Conservation (phyloP, 2,113 vertebrate genomes). For the Callipepla californica region DNA sequence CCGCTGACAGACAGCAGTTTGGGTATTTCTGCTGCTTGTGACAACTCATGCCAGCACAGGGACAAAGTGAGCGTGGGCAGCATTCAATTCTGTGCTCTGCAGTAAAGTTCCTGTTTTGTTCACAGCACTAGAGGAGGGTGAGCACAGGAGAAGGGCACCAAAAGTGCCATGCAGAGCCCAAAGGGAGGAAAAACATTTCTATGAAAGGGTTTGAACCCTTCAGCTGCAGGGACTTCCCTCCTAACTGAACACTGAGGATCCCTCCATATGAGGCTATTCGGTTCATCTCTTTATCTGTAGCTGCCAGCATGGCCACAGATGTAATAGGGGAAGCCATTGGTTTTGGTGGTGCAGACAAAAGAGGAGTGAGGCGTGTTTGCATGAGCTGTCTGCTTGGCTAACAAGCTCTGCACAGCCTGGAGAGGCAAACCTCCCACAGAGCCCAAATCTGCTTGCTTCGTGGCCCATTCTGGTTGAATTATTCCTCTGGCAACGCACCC, state of each 20-base stretch:
- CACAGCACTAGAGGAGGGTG: not conserved
- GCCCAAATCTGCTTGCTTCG: not conserved
- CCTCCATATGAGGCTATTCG: not conserved
- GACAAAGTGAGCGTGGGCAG: not conserved
- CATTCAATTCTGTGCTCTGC: not conserved
- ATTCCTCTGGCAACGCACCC: conserved; percentile 10
- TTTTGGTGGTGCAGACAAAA: conserved; percentile 49
- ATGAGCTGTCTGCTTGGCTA: not conserved
- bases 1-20: not conserved
- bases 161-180: not conserved
- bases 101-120: not conserved
- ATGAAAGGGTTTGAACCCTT: not conserved
- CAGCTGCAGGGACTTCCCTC: conserved; percentile 51
- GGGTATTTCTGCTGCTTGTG: not conserved
- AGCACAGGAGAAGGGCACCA: not conserved
- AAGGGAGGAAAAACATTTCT: not conserved
- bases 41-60: not conserved
- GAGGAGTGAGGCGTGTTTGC: not conserved
- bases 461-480: conserved; percentile 23
- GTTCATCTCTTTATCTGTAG: conserved; percentile 51
- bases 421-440: conserved; percentile 42
- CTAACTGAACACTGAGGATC: conserved; percentile 39
- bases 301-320: conserved; percentile 62
- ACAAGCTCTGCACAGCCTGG: conserved; percentile 6
- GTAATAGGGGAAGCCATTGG: conserved; percentile 54